Evolutionary conservation across 2,113 vertebrate species (phyloP).

Genomic region (Mastomys coucha): DNA sequence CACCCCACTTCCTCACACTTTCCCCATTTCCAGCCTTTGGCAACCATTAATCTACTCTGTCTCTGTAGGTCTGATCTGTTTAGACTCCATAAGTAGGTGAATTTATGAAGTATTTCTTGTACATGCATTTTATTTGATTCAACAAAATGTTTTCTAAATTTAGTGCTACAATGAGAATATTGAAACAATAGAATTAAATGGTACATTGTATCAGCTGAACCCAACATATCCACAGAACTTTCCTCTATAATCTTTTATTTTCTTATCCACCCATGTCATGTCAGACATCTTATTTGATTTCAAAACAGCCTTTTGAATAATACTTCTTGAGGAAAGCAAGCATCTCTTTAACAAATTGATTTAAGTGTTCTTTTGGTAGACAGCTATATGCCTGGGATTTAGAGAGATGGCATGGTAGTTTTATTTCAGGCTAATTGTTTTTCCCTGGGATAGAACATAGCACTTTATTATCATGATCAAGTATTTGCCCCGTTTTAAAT

Average conservation of each 20-base stretch:
- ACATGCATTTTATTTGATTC: not conserved
- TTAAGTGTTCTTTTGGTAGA: not conserved
- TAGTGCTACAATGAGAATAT: not conserved
- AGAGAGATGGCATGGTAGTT: not conserved
- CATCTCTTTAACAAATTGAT: not conserved
- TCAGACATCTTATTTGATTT: not conserved
- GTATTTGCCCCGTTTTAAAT: not conserved
- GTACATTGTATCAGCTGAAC: not conserved
- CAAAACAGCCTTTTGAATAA: not conserved
- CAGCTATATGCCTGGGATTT: not conserved
- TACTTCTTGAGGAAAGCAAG: not conserved
- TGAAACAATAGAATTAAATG: not conserved
- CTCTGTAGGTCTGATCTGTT: not conserved
- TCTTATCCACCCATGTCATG: not conserved
- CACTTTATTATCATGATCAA: not conserved
- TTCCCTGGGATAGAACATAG: not conserved
- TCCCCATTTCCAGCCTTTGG: not conserved
- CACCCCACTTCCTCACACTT: not conserved
- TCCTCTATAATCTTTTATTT: not conserved
- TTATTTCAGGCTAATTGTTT: not conserved
- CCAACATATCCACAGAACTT: not conserved
- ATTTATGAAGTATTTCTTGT: not conserved
- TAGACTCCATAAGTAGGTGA: not conserved
- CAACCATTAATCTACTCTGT: not conserved
- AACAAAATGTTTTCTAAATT: not conserved